phyloP scores from a whole-genome alignment of 2,797 vertebrate species.

The Sebastolobus altivelis region DNA sequence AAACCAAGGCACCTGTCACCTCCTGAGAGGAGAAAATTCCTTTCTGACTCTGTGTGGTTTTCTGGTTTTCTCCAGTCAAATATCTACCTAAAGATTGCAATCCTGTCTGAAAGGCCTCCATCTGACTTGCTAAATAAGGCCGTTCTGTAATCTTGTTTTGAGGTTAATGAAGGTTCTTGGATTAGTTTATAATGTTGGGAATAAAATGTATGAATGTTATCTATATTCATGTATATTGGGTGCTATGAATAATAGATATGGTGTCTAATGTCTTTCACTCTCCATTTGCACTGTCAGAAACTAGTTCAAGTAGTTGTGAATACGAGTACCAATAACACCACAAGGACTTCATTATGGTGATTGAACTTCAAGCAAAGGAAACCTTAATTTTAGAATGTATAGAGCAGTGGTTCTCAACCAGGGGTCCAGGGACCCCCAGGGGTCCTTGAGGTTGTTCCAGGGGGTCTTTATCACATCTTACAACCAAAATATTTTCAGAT shows the following conservation, averaged over 20 bases:
- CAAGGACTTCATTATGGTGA: no score
- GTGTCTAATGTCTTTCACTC: neutral
- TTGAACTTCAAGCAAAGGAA: no score
- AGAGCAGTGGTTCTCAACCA: no score
- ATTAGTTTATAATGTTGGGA: neutral
- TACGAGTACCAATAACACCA: neutral
- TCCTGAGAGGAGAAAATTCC: slow-evolving; percentile 15
- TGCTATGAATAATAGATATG: neutral
- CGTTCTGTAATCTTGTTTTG: neutral
- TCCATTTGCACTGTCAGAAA: slow-evolving; percentile 5
- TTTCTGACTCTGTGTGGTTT: slow-evolving; percentile 9
- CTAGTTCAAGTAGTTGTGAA: neutral
- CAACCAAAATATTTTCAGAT: no score
- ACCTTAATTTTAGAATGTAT: no score
- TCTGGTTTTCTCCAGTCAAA: slow-evolving; percentile 35
- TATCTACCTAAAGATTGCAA: slow-evolving; percentile 19
- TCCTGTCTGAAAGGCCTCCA: slow-evolving; percentile 14
- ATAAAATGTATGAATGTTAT: slow-evolving; percentile 1
- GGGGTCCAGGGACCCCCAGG: no score
- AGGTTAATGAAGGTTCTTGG: slow-evolving; percentile 7
- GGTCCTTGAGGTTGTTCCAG: no score
- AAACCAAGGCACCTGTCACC: slow-evolving; percentile 36
- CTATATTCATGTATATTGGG: neutral
- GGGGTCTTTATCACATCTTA: no score
- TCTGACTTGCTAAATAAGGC: slow-evolving; percentile 1